Base-by-base conservation (phyloP, 2,888 invertebrate genomes). In the Pandemis heparana region DNA sequence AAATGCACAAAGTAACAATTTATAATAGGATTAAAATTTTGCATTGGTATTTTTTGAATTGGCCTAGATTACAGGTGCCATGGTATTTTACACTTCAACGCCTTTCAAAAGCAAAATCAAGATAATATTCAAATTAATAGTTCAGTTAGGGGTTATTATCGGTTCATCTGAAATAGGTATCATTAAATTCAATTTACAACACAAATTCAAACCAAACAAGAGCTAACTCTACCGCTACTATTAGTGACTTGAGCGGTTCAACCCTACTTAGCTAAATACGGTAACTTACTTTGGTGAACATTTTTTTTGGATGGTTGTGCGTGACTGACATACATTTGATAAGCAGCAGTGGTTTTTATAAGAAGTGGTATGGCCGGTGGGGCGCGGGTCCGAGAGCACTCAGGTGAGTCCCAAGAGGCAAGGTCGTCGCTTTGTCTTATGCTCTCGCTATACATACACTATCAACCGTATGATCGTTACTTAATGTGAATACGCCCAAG, bases 271-370 rank as follows among this genome's bases (percentile, higher is more conserved):
- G 10, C 62, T 75, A 77, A 76, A 78, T 78, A 70, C 43, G 73
- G 75, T 67, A 76, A 87, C 94, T 93, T 87, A 94, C 94, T 92
- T 91, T 92, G 77, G 90, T 78, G 82, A 93, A 92, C 94, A 94
- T 94, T 92, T 89, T 92, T 86, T 86, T 84, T 85, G 87, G 85
- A 85, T 88, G 83, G 85, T 86, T 82, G 86, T 89, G 87, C 86
- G 89, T 91, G 89, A 92, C 92, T 94, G 90, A 90, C 89, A 90
- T 90, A 88, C 87, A 86, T 87, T 84, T 87, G 91, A 89, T 89
- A 86, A 87, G 79, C 82, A 83, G 81, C 86, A 79, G 87, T 90
- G 88, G 89, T 89, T 94, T 94, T 94, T 94, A 94, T 94, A 94
- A 92, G 91, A 92, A 89, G 87, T 86, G 81, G 5, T 79, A 84